Evolutionary conservation across 1,140 invertebrate species (phyloP).

Genomic region (Hetaerina americana): DNA sequence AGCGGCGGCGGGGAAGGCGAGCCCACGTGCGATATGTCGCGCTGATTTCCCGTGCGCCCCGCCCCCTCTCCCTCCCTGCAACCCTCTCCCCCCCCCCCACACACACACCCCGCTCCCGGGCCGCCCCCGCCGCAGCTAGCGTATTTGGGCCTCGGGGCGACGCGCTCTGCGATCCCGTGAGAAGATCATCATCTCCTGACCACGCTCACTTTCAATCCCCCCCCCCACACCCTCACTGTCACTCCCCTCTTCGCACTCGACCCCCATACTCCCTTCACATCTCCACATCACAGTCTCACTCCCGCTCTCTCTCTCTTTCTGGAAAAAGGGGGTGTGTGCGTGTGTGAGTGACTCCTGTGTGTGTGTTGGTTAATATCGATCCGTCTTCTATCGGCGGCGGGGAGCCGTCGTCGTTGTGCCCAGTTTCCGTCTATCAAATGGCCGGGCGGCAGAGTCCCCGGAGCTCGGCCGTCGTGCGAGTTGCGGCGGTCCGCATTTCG

Average conservation of each 20-base stretch:
- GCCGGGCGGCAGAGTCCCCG: neutral
- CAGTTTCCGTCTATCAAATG: no score
- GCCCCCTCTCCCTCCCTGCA: neutral
- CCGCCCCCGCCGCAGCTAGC: no score
- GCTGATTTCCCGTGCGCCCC: neutral
- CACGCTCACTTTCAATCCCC: neutral
- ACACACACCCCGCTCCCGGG: neutral
- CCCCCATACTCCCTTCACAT: no score
- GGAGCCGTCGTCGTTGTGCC: no score
- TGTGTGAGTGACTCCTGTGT: no score
- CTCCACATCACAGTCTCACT: no score
- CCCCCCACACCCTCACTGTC: no score
- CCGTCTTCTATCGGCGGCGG: neutral
- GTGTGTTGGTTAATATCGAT: constrained; percentile 1
- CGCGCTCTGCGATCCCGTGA: neutral
- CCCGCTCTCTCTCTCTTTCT: no score
- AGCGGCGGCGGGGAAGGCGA: neutral
- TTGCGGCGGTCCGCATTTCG: neutral
- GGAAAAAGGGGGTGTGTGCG: no score
- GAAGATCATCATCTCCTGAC: neutral
- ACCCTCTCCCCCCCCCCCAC: neutral
- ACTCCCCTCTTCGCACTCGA: no score
- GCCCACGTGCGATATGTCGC: neutral
- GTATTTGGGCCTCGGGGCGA: no score
- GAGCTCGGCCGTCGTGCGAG: neutral